phyloP scores from a whole-genome alignment of 2,888 invertebrate genomes.

The Perithous albicinctus region DNA sequence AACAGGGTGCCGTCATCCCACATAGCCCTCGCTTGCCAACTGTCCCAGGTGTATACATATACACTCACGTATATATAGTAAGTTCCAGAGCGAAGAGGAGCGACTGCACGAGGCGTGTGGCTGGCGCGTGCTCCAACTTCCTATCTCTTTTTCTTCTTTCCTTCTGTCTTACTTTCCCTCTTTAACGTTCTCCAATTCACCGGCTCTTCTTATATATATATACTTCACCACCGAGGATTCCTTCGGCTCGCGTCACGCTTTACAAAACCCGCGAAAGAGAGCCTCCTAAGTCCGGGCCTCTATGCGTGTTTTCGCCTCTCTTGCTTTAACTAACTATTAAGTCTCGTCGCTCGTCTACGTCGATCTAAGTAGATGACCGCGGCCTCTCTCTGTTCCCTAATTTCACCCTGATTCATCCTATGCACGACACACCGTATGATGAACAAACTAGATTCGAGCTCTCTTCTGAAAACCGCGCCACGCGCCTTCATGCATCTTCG shows the following conservation, averaged over 20 bases:
- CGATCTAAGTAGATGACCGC: neutral
- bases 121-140: conserved; percentile 82
- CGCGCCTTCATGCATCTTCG: neutral
- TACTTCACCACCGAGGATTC: conserved; percentile 74
- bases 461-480: neutral
- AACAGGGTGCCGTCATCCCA: conserved; percentile 49
- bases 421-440: neutral
- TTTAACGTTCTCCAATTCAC: conserved; percentile 11
- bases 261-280: conserved; percentile 67
- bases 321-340: neutral
- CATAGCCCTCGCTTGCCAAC: conserved; percentile 81
- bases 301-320: conserved; percentile 16
- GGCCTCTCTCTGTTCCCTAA: neutral
- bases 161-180: conserved; percentile 49
- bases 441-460: neutral
- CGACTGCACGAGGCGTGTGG: conserved; percentile 82
- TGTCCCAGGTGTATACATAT: conserved; percentile 81
- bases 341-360: conserved; percentile 8
- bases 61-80: conserved; percentile 29
- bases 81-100: conserved; percentile 56
- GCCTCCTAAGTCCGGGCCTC: neutral
- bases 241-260: conserved; percentile 71
- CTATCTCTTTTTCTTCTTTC: conserved; percentile 70
- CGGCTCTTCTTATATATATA: conserved; percentile 53
- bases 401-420: neutral